Evolutionary conservation across 2,113 vertebrate species (phyloP).

Genomic region (Corvus hawaiiensis): DNA sequence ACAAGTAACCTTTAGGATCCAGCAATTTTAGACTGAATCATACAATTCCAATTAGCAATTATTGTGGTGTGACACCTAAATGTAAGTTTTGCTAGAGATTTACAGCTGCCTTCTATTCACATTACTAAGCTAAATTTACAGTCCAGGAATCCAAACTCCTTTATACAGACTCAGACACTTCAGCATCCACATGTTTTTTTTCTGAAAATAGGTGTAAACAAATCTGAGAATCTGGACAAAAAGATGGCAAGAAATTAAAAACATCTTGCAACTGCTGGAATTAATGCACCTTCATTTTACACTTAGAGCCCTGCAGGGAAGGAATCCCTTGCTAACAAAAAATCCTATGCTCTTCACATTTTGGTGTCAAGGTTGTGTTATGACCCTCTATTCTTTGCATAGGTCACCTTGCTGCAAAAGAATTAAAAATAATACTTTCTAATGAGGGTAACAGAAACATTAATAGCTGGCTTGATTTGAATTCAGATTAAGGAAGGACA

Average conservation of each 20-base stretch:
- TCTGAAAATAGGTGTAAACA: not conserved
- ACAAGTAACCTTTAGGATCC: not conserved
- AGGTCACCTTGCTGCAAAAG: not conserved
- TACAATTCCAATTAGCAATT: not conserved
- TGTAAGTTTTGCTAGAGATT: not conserved
- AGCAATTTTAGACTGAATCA: not conserved
- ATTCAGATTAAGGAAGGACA: conserved; percentile 3
- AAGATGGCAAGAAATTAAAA: not conserved
- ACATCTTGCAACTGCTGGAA: not conserved
- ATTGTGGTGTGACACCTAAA: not conserved
- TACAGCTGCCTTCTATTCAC: not conserved
- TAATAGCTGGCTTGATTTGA: not conserved
- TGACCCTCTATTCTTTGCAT: not conserved
- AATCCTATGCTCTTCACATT: not conserved
- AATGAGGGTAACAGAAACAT: not conserved
- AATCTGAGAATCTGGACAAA: not conserved
- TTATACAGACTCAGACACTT: not conserved
- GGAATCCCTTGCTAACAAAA: not conserved
- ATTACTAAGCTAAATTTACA: not conserved
- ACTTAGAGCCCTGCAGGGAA: not conserved
- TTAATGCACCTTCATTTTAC: not conserved
- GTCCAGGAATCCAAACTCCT: not conserved
- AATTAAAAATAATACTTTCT: not conserved
- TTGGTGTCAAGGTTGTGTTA: not conserved
- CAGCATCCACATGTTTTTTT: not conserved